phyloP scores from a whole-genome alignment of 2,113 vertebrate species.

The Mystacornis crossleyi region DNA sequence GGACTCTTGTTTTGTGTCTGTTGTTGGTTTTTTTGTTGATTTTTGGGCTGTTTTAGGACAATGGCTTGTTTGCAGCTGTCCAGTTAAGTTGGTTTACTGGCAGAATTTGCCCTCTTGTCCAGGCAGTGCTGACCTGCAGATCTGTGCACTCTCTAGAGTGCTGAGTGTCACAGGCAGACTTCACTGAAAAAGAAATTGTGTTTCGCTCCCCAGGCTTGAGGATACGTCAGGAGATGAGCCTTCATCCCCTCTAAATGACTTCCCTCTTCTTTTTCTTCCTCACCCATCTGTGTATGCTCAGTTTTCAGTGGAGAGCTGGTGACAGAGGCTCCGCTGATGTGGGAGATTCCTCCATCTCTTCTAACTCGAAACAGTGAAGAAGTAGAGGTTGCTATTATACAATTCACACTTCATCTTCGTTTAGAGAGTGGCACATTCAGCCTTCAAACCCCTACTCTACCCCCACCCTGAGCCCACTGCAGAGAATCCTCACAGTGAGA shows the following conservation, averaged over 20 bases:
- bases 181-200: neutral
- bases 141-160: neutral
- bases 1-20: accelerated
- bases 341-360: neutral
- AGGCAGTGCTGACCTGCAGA: neutral
- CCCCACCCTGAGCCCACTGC: accelerated
- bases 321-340: neutral
- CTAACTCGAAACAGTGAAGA: neutral
- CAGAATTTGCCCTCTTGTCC: neutral
- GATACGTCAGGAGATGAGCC: neutral
- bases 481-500: neutral
- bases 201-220: neutral
- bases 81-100: neutral
- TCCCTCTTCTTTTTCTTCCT: neutral
- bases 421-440: neutral
- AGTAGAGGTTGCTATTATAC: neutral
- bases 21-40: neutral
- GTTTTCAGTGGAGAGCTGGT: neutral
- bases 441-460: neutral
- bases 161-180: neutral
- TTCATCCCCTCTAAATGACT: neutral
- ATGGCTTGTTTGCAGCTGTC: neutral
- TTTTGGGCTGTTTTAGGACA: neutral
- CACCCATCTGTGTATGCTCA: no score
- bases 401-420: neutral